Evolutionary conservation across 2,113 vertebrate species (phyloP).

Genomic region (Prionailurus viverrinus): DNA sequence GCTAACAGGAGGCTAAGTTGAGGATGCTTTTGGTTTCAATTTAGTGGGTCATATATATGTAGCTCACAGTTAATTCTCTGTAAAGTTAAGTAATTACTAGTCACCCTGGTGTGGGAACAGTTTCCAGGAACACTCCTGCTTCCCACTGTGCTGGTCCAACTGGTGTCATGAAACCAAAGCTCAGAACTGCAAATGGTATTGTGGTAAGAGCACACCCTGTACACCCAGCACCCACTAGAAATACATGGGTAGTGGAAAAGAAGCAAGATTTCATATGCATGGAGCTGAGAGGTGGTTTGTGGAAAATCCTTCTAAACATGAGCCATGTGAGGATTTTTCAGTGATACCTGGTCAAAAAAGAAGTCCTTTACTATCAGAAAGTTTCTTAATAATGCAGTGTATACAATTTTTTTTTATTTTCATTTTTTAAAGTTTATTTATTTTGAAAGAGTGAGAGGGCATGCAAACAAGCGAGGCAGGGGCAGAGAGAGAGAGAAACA

Average conservation of each 20-base stretch:
- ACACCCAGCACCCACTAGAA: rapidly evolving
- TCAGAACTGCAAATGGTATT: background rate
- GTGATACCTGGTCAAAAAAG: background rate
- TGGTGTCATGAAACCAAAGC: background rate
- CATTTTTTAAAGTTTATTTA: too few species aligned
- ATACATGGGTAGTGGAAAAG: background rate
- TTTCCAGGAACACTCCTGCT: background rate
- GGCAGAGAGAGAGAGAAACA: too few species aligned
- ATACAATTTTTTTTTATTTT: background rate
- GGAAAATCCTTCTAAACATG: background rate
- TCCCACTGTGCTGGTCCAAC: background rate
- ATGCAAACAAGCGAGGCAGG: too few species aligned
- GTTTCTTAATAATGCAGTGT: background rate
- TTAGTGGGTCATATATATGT: background rate
- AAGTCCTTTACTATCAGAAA: background rate
- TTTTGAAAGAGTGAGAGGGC: too few species aligned
- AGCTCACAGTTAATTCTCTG: background rate
- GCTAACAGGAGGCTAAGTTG: background rate
- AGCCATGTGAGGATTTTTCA: background rate
- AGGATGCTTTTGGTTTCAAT: background rate
- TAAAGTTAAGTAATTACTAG: background rate
- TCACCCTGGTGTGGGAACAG: background rate
- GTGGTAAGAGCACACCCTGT: background rate
- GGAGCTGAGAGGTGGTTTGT: background rate
- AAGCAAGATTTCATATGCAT: background rate